Evolutionary conservation across 2,888 invertebrate species (phyloP).

Genomic region (Phytoseiulus persimilis): DNA sequence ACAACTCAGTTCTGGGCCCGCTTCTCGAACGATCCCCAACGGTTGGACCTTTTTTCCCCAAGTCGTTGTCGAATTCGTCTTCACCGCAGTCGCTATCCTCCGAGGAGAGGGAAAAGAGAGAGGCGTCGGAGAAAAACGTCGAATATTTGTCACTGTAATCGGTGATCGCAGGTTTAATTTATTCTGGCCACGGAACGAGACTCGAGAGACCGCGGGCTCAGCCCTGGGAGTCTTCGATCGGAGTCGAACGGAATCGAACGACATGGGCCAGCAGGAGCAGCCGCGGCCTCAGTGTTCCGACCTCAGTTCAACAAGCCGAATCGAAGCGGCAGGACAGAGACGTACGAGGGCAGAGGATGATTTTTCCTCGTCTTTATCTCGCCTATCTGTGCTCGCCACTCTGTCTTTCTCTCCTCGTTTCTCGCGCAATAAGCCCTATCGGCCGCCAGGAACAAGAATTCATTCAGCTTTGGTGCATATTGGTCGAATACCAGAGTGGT

Average conservation of each 20-base stretch:
- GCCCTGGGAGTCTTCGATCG: neutral
- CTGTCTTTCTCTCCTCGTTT: neutral
- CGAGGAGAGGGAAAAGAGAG: neutral
- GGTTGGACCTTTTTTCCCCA: neutral
- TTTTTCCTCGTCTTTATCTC: neutral
- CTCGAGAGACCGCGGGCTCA: neutral
- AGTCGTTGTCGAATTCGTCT: neutral
- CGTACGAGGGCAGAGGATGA: neutral
- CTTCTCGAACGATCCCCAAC: neutral
- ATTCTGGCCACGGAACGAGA: neutral
- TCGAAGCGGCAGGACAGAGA: neutral
- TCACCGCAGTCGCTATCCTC: neutral
- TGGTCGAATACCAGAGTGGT: neutral
- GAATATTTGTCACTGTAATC: neutral
- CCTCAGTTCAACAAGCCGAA: neutral
- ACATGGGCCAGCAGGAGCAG: neutral
- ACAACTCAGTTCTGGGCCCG: neutral
- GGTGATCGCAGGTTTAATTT: neutral
- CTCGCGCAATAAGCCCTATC: neutral
- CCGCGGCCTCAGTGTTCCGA: neutral
- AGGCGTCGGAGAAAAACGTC: neutral
- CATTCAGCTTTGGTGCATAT: neutral
- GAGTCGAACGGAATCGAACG: neutral
- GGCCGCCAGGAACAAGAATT: neutral
- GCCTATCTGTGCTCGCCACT: neutral